Conservation (phyloP, 2,888 invertebrate species). For the Lepas anatifera region DNA sequence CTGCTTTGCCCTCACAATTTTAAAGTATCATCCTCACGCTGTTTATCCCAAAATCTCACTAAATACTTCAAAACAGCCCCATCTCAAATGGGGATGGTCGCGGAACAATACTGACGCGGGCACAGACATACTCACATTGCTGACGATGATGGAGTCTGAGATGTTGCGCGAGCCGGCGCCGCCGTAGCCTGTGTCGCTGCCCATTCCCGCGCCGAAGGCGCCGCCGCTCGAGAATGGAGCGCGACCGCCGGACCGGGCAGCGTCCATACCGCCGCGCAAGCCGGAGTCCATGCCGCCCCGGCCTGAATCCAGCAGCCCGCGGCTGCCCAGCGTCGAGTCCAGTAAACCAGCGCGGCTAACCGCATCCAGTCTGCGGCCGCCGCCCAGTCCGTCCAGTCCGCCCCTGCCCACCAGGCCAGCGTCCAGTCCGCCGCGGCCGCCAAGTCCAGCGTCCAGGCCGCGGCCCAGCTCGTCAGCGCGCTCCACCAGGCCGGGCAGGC, state of each 20-base stretch:
- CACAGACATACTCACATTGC: constrained; percentile 52
- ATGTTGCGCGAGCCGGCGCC: constrained; percentile 23
- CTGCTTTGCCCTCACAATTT: too few relatives aligned
- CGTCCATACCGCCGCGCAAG: too few relatives aligned
- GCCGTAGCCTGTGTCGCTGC: constrained; percentile 16
- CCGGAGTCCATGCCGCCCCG: not conserved
- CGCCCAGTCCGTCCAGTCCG: not conserved
- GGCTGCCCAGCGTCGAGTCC: not conserved
- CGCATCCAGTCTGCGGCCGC: not conserved
- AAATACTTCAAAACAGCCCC: too few relatives aligned
- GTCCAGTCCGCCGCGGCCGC: not conserved
- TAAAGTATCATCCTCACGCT: too few relatives aligned
- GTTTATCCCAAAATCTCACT: too few relatives aligned
- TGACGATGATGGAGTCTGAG: constrained; percentile 52
- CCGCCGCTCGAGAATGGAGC: not conserved
- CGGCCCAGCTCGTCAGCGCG: not conserved
- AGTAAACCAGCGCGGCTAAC: too few relatives aligned
- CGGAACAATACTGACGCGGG: too few relatives aligned
- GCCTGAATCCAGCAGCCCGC: not conserved
- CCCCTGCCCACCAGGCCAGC: not conserved
- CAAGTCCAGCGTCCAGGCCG: not conserved
- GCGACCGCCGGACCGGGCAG: not conserved
- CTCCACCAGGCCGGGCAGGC: not conserved
- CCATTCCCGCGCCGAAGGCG: constrained; percentile 17
- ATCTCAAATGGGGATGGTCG: too few relatives aligned